phyloP scores from a whole-genome alignment of 2,888 invertebrate species.

The Hirtodrosophila confusa region DNA sequence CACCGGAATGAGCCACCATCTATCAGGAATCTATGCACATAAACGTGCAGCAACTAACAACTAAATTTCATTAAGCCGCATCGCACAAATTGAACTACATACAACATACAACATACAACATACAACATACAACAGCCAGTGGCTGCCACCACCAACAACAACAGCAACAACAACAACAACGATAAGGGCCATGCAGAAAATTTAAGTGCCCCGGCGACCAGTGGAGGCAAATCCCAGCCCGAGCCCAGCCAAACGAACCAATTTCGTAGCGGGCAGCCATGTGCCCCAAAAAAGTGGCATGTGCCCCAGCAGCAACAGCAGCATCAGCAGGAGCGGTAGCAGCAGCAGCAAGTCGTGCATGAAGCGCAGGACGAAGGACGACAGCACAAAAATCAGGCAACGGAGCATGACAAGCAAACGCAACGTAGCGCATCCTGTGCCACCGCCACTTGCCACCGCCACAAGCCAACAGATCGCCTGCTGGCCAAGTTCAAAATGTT shows the following conservation, averaged over 20 bases:
- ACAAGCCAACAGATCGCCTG: constrained; percentile 41
- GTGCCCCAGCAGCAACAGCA: constrained; percentile 2
- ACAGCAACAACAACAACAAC: constrained; percentile 20
- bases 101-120: constrained; percentile 57
- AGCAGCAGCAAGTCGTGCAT: constrained; percentile 69
- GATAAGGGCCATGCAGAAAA: constrained; percentile 61
- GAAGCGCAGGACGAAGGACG: constrained; percentile 57
- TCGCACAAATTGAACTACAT: constrained; percentile 77
- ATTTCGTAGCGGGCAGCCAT: constrained; percentile 59
- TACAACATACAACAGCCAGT: constrained; percentile 3
- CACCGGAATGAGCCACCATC: constrained; percentile 33
- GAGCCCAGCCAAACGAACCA: constrained; percentile 51
- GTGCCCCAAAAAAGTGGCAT: constrained; percentile 40
- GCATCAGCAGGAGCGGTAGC: constrained; percentile 17
- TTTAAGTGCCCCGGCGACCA: constrained; percentile 71
- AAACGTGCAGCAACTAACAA: constrained; percentile 79
- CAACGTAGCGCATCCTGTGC: constrained; percentile 78
- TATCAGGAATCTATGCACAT: constrained; percentile 47
- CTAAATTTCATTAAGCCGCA: constrained; percentile 77
- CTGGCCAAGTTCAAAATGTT: constrained; percentile 70
- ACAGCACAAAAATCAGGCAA: constrained; percentile 72
- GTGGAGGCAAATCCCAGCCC: constrained; percentile 36
- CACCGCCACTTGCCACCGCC: constrained; percentile 24
- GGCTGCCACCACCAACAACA: constrained; percentile 10
- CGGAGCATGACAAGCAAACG: constrained; percentile 78